Percentiles rank a stretch among this genome's conserved stretches.
These are phyloP conservation scores for Poeciliopsis retropinna DNA, from an alignment of 2,113 vertebrate genomes.

Conservation along the genomic window DNA sequence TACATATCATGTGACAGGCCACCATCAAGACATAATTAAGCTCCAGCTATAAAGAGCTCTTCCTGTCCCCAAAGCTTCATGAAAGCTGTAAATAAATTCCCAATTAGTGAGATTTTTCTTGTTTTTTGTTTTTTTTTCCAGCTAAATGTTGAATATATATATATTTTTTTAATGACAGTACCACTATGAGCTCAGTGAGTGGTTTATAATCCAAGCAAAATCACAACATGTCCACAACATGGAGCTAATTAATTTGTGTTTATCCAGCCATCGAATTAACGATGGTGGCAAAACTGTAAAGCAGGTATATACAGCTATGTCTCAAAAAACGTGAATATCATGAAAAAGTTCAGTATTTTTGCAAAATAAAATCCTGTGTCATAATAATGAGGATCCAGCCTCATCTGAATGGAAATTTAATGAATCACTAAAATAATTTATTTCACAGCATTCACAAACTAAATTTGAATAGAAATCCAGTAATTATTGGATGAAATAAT, in stretches of 20 bases:
- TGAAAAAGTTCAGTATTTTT: no score
- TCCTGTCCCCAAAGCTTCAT: slow-evolving; percentile 12
- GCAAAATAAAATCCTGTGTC: neutral
- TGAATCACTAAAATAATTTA: neutral
- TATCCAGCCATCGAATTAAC: no score
- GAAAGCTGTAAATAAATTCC: slow-evolving; percentile 34
- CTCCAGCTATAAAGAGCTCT: slow-evolving; percentile 22
- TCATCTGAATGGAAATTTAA: neutral
- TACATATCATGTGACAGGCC: slow-evolving; percentile 43
- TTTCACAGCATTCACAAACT: neutral
- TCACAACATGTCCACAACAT: neutral
- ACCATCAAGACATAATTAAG: slow-evolving; percentile 36
- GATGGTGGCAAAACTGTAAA: no score
- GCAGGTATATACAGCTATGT: no score
- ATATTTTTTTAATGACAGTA: slow-evolving; percentile 14
- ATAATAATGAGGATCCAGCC: neutral
- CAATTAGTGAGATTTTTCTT: slow-evolving; percentile 13
- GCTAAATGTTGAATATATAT: slow-evolving; percentile 27
- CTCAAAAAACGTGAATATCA: no score
- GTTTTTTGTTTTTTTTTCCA: neutral
- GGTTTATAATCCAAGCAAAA: slow-evolving; percentile 42
- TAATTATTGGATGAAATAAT: neutral
- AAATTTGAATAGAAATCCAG: neutral
- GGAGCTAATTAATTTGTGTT: no score
- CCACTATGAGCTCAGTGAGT: neutral